Percentiles rank a stretch among this genome's conserved stretches.
phyloP scores from a whole-genome alignment of 2,797 vertebrate genomes.

The Leontocebus nigricollis region DNA sequence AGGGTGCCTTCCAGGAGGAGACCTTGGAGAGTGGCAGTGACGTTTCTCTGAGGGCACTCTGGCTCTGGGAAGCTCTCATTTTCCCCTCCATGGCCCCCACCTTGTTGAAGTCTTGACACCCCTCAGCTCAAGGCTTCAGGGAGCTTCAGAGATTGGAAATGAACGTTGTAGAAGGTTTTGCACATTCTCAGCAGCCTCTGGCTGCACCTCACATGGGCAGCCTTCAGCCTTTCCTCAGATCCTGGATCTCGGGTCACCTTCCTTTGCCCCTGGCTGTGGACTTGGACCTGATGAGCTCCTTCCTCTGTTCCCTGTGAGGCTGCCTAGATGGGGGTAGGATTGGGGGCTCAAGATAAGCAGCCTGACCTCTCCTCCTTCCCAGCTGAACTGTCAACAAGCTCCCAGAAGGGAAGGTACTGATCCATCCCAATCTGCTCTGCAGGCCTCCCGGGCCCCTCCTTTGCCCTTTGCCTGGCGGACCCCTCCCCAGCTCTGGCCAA shows the following conservation, averaged over 20 bases:
- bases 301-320: neutral
- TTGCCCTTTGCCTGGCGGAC: neutral
- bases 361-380: neutral
- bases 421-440: neutral
- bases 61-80: neutral
- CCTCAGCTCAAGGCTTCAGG: neutral
- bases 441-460: neutral
- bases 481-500: neutral
- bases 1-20: neutral
- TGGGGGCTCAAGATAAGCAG: neutral
- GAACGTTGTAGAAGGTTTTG: neutral
- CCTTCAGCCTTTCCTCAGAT: conserved; percentile 9
- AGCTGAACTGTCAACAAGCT: neutral
- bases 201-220: neutral
- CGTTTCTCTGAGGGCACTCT: neutral
- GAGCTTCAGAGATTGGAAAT: conserved; percentile 30
- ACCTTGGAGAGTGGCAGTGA: neutral
- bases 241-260: neutral
- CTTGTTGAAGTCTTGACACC: neutral
- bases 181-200: conserved; percentile 40
- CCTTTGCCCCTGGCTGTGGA: neutral
- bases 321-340: neutral
- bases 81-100: neutral
- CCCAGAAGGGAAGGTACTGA: neutral
- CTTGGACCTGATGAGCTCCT: neutral